Evolutionary conservation across 1,140 invertebrate genomes (phyloP).

Genomic region (Pseudoatta argentina): DNA sequence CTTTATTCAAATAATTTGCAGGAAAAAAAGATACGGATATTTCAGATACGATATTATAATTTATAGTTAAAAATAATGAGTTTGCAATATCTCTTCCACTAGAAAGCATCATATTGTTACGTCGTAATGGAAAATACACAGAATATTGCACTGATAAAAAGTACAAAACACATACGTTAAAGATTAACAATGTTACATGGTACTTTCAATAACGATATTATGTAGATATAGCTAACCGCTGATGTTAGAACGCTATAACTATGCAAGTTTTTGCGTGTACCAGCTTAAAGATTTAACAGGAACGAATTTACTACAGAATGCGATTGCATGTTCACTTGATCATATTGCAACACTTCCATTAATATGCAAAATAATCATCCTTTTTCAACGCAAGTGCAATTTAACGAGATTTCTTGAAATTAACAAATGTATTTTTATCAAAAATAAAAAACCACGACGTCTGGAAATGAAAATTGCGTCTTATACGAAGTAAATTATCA

Average conservation of each 20-base stretch:
- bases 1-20: no score
- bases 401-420: background rate
- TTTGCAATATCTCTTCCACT: background rate
- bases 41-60: background rate
- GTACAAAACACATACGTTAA: background rate
- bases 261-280: background rate
- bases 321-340: background rate
- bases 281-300: conserved; percentile 23
- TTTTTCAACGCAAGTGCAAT: background rate
- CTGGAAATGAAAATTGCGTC: background rate
- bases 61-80: background rate
- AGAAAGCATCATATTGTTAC: background rate
- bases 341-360: background rate
- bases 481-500: background rate
- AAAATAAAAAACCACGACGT: background rate
- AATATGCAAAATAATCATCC: background rate
- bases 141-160: background rate
- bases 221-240: background rate
- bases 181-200: conserved; percentile 3
- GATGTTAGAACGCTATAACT: conserved; percentile 14
- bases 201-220: conserved; percentile 42
- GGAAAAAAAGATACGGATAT: background rate
- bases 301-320: conserved; percentile 26
- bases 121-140: background rate
- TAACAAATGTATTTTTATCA: background rate